phyloP scores from a whole-genome alignment of 2,888 invertebrate genomes.

The Spisula solida region DNA sequence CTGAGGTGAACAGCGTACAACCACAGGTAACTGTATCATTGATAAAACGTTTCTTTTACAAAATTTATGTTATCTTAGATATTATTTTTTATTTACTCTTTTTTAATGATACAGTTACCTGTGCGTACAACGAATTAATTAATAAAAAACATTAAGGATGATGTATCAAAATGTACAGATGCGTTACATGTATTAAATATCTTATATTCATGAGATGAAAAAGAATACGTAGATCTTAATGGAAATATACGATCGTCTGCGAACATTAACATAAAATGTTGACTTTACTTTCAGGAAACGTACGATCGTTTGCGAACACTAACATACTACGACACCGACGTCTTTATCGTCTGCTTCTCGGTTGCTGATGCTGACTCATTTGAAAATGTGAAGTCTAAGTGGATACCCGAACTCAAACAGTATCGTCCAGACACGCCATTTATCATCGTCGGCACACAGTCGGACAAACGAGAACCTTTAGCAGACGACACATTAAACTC shows the following conservation, averaged over 20 bases:
- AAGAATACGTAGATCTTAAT: no score
- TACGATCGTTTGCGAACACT: conserved; percentile 82
- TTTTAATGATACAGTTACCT: no score
- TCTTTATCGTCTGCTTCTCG: conserved; percentile 83
- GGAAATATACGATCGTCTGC: conserved; percentile 82
- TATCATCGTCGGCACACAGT: conserved; percentile 83
- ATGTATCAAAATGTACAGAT: no score
- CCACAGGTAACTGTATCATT: no score
- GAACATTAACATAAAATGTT: conserved; percentile 61
- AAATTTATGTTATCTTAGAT: no score
- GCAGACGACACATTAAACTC: conserved; percentile 34
- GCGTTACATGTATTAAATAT: no score
- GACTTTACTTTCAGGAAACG: conserved; percentile 77
- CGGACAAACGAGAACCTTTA: conserved; percentile 76
- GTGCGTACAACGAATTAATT: not conserved
- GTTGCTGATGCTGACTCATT: conserved; percentile 80
- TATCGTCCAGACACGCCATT: conserved; percentile 81
- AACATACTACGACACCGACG: conserved; percentile 82
- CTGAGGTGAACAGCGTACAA: not conserved
- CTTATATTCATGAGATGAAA: no score
- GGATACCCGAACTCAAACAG: conserved; percentile 82
- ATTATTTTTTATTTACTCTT: no score
- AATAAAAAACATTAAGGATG: not conserved
- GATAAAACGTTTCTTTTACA: no score
- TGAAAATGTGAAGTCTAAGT: conserved; percentile 80